Base-by-base conservation (phyloP, 1,140 invertebrate species). In the Aphelenchoides besseyi region DNA sequence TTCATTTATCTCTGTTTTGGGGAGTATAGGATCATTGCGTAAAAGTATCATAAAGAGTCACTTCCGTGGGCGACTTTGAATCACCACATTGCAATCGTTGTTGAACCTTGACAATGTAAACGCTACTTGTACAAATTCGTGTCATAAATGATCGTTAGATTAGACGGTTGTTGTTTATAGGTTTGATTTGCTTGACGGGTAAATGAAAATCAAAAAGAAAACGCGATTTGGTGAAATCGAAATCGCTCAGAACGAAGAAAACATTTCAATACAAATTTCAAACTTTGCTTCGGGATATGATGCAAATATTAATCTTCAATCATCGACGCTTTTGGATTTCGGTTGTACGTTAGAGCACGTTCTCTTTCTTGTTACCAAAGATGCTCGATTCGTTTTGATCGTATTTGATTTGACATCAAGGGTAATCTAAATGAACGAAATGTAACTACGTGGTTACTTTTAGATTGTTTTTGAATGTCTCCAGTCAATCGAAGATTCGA, bases 311-410 rank as follows among this genome's bases (percentile, higher is more conserved):
- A 48, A 12, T 23, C 12, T 48, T 48, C 41, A 23, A 48, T 16
- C 12, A 12, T 12, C 12, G 12, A 12, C 12, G 23, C 41, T 48
- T 12, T 23, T 48, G 12, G 55, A 59, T 8, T 59, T 8, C 12
- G 55, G 55, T 8, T 18, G 18, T 8, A 59, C 55, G 5, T 23
- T 59, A 23, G 55, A 59, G 55, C 55, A 59, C 5, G 55, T 59
- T 5, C 32, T 59, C 5, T 33, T 59, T 18, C 18, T 59, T 5
- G 5, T 59, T 23, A 23, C 5, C 5, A 5, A 33, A 29, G 5
- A 33, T 8, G 16, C 5, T 33, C 5, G 32, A 5, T 33, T 5
- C 55, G 12, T 8, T 8, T 5, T 33, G 5, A 18, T 59, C 23
- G 55, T 5, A 5, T 59, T 59, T 23, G 55, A 59, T 59, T 59